phyloP scores from a whole-genome alignment of 2,888 invertebrate genomes.

The Pharmacophagus antenor region DNA sequence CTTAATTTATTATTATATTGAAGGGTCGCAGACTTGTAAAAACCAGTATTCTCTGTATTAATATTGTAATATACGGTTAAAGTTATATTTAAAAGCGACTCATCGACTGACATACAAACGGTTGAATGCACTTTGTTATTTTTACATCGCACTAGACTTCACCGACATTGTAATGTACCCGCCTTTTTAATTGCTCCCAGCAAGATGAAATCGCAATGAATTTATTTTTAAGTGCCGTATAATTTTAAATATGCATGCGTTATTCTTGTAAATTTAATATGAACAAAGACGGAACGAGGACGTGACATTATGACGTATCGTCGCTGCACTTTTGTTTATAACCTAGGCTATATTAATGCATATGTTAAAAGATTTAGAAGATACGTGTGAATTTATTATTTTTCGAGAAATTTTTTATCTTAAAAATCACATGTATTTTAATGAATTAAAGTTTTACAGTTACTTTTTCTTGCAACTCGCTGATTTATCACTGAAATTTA shows the following conservation, averaged over 20 bases:
- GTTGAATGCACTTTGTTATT: constrained; percentile 31
- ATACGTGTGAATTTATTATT: no score
- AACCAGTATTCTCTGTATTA: not conserved
- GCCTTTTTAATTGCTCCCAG: constrained; percentile 40
- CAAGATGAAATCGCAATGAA: constrained; percentile 37
- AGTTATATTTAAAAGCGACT: not conserved
- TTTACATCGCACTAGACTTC: constrained; percentile 28
- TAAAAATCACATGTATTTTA: no score
- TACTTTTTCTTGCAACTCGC: no score
- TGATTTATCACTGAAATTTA: no score
- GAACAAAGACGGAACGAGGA: constrained; percentile 28
- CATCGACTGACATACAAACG: constrained; percentile 15
- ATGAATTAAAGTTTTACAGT: no score
- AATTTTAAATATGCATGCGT: constrained; percentile 49
- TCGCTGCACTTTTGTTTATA: not conserved
- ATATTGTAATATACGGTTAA: not conserved
- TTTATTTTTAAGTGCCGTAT: constrained; percentile 44
- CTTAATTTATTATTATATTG: not conserved
- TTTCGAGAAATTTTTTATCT: not conserved
- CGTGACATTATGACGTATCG: constrained; percentile 29
- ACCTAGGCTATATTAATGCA: no score
- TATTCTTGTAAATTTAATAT: constrained; percentile 49
- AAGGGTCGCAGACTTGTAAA: not conserved
- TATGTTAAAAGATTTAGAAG: no score
- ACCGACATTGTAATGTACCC: constrained; percentile 39